Evolutionary conservation across 2,113 vertebrate species (phyloP), one percentile per base, ranked within the genome.

Genomic region (Paramisgurnus dabryanus): DNA sequence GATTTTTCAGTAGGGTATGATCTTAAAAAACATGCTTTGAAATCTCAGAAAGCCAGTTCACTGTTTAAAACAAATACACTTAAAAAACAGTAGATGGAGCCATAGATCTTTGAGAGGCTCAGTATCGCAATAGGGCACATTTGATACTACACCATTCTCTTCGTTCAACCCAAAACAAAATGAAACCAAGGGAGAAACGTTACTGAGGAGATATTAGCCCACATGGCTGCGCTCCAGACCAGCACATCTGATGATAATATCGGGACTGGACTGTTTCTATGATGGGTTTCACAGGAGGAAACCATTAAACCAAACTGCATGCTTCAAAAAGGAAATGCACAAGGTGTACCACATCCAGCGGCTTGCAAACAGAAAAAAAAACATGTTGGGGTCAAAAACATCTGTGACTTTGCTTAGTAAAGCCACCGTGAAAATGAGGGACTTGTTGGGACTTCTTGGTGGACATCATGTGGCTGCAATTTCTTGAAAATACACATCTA

Each of bases 81-180:
- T 39, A 43, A 17, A 8, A 47, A 55, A n/a, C 66, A 76, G 66
- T 7, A 76, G 66, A 47, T 82, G 66, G 69, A 22, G 69, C 58
- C 63, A 57, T n/a, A 67, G 8, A 61, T 8, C 49, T 15, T 12
- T 39, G 18, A 58, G 18, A 58, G 4, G 11, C 13, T n/a, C 4
- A 68, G 22, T 6, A 68, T 11, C 3, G 12, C 10, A 27, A 7
- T 45, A 43, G n/a, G 41, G 3, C 41, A 4, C 66, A 47, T 67
- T 45, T 15, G 13, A 68, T 17, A 69, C 47, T 50, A 69, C 18
- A 69, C 45, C 11, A 49, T 22, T 15, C 53, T 17, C 15, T 57
- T 57, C 1, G 17, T 57, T n/a, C 15, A 47, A 7, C 45, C 45
- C 7, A 47, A 10, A 47, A 47, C 45, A 47, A 47, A 10, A 47